Evolutionary conservation across 2,797 vertebrate species (phyloP), one percentile per base, ranked within the genome.

Genomic region (Melanogrammus aeglefinus): DNA sequence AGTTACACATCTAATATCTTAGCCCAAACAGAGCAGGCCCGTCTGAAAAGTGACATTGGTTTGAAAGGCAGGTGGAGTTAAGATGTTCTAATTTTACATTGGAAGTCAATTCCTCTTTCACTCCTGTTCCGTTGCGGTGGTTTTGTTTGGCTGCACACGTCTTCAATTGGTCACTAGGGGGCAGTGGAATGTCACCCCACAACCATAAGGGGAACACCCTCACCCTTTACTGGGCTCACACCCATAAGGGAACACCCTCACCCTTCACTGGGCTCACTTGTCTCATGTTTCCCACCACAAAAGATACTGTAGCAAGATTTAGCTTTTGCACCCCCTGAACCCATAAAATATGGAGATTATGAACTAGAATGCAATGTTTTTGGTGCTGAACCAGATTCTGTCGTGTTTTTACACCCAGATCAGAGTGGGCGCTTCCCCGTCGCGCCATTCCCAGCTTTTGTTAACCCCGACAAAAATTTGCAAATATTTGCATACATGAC

Each of bases 101-200:
- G 41, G 4, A 44, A 44, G 41, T 16, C 6, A 57, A 57, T 57
- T 57, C 47, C 47, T 63, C 21, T 63, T 63, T 63, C 8, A 24
- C 57, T 63, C 7, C 57, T n/a, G 3, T 63, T 21, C 57, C 57
- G n/a, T 57, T 63, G 21, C 57, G n/a, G 57, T 63, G 18, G n/a
- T 63, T 7, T 63, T 31, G 36, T 76, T 35, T 31, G 21, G 57
- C n/a, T 63, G 35, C 3, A 13, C 10, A 13, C 36, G n/a, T 9
- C 27, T 63, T 10, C 6, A 69, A n/a, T 71, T 73, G 27, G 38
- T 72, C 84, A 82, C 82, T 35, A 73, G 84, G 70, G 80, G 84
- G 84, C 39, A 80, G 78, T 78, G 76, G 41, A 78, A 76, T 10
- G 39, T 77, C 73, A 33, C 77, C 29, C 2, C 29, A 31, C 29